phyloP scores from a whole-genome alignment of 2,797 vertebrate genomes.

The Stomatorhinus walkeri region DNA sequence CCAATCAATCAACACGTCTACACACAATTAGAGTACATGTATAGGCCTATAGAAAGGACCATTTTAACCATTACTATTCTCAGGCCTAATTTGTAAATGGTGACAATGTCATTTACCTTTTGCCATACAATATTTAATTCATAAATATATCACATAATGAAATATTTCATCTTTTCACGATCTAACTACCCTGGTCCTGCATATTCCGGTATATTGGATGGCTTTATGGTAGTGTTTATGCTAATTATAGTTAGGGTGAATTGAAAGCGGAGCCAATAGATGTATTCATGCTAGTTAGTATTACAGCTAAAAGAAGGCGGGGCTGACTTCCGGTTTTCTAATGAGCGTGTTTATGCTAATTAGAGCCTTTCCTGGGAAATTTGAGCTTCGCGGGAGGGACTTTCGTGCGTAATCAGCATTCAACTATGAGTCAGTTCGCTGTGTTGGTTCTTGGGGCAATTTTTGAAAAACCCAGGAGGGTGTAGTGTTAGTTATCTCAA shows the following conservation, averaged over 20 bases:
- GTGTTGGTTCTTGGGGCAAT: not conserved
- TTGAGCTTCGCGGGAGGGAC: conserved; percentile 95
- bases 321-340: conserved; percentile 39
- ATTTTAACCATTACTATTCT: not conserved
- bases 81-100: not conserved
- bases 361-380: conserved; percentile 94
- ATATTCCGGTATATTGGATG: not conserved
- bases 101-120: not conserved
- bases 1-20: not conserved
- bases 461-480: not conserved
- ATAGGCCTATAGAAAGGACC: not conserved
- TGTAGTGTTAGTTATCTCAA: not conserved
- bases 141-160: not conserved
- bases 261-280: not conserved
- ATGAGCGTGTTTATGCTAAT: conserved; percentile 60
- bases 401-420: conserved; percentile 89
- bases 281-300: not conserved
- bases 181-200: not conserved
- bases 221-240: not conserved
- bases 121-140: not conserved
- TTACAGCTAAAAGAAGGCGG: conserved; percentile 24
- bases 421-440: not conserved
- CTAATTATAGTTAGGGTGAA: not conserved
- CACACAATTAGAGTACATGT: not conserved
- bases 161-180: not conserved